Evolutionary conservation across 37 sponge, comb jelly and placozoan species (phyloP).

Genomic region (Diacarnus erythraeanus): DNA sequence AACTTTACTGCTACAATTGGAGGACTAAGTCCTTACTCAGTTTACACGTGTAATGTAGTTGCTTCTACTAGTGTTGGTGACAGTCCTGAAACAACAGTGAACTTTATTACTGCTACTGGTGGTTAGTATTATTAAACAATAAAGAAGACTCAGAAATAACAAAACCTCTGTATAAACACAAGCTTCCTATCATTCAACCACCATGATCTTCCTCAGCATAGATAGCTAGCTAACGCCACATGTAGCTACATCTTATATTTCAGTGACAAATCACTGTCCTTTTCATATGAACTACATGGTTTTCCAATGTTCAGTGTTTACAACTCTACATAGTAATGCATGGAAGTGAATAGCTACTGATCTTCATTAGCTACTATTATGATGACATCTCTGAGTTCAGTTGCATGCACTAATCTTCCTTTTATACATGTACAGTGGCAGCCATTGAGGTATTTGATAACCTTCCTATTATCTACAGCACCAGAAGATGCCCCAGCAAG

Average conservation of each 20-base stretch:
- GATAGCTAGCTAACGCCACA: too few species aligned
- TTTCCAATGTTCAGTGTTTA: too few species aligned
- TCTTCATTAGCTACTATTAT: too few species aligned
- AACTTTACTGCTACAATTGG: neutral
- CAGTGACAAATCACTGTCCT: too few species aligned
- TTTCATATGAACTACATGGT: too few species aligned
- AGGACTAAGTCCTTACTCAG: neutral
- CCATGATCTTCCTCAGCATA: neutral
- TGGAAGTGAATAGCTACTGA: too few species aligned
- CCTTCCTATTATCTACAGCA: neutral
- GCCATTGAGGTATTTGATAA: neutral
- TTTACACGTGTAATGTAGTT: conserved; percentile 8
- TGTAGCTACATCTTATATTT: too few species aligned
- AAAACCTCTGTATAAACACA: neutral
- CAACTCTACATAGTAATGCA: too few species aligned
- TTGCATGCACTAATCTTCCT: too few species aligned
- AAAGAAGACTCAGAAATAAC: neutral
- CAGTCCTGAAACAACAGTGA: neutral
- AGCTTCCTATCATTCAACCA: neutral
- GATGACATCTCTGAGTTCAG: too few species aligned
- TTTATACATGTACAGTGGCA: too few species aligned
- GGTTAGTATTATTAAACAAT: neutral
- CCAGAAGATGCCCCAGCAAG: conserved; percentile 17
- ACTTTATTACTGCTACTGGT: conserved; percentile 10
- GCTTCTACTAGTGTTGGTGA: conserved; percentile 13